Percentiles rank a stretch among this genome's conserved stretches.
These are phyloP conservation scores for Sitodiplosis mosellana DNA, from an alignment of 1,140 invertebrate genomes.

Conservation along the genomic window DNA sequence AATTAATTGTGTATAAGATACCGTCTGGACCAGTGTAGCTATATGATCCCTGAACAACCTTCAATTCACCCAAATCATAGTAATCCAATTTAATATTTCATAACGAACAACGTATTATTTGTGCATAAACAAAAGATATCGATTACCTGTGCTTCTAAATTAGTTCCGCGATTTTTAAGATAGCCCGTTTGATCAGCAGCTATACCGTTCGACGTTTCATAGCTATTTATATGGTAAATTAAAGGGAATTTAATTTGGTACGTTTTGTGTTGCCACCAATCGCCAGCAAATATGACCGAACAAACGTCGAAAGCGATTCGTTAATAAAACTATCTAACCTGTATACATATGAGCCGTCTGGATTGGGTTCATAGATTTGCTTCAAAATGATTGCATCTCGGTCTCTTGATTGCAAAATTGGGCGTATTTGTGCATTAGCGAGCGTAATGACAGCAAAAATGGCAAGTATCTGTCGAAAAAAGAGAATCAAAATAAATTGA, in stretches of 20 bases:
- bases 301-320: neutral
- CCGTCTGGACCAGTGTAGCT: slow-evolving; percentile 47
- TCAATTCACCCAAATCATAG: neutral
- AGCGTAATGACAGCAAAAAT: neutral
- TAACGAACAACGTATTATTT: slow-evolving; percentile 2
- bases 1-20: slow-evolving; percentile 35
- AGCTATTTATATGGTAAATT: slow-evolving; percentile 22
- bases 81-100: neutral
- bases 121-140: neutral
- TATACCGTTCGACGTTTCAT: slow-evolving; percentile 42
- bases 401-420: slow-evolving; percentile 12
- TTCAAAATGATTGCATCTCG: slow-evolving; percentile 25
- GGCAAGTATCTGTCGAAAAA: neutral
- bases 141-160: slow-evolving; percentile 28
- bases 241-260: too few species aligned
- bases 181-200: slow-evolving; percentile 38
- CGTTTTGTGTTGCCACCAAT: too few species aligned
- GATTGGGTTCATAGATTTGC: slow-evolving; percentile 27
- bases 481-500: too few species aligned
- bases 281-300: too few species aligned
- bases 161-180: slow-evolving; percentile 30
- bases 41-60: slow-evolving; percentile 38
- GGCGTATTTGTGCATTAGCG: slow-evolving; percentile 13
- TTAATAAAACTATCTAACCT: slow-evolving; percentile 13
- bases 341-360: slow-evolving; percentile 29